Evolutionary conservation across 2,113 vertebrate genomes (phyloP).

Genomic region (Gymnobelideus leadbeateri): DNA sequence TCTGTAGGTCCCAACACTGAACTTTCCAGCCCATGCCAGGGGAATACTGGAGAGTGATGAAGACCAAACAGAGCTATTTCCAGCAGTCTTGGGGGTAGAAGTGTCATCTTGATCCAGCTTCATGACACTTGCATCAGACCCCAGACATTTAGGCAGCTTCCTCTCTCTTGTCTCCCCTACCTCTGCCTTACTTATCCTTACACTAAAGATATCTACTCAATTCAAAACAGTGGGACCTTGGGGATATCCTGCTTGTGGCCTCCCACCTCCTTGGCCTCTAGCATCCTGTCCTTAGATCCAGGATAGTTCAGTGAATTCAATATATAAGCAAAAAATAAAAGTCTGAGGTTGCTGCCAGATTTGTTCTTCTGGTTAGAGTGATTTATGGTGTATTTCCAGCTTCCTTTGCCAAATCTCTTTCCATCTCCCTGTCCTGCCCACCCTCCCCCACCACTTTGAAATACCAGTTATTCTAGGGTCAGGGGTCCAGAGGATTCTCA

Average conservation of each 20-base stretch:
- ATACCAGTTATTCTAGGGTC: slow-evolving; percentile 25
- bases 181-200: slow-evolving; percentile 36
- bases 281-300: slow-evolving; percentile 76
- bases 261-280: slow-evolving; percentile 23
- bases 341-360: slow-evolving; percentile 35
- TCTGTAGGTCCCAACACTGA: neutral
- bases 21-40: neutral
- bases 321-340: slow-evolving; percentile 56
- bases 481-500: slow-evolving; percentile 4
- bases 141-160: neutral
- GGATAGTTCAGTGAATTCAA: slow-evolving; percentile 44
- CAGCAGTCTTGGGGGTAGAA: slow-evolving; percentile 46
- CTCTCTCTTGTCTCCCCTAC: neutral
- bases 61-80: slow-evolving; percentile 67
- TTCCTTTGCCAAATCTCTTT: slow-evolving; percentile 28
- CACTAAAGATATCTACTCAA: slow-evolving; percentile 10
- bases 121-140: slow-evolving; percentile 24
- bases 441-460: slow-evolving; percentile 27
- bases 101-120: slow-evolving; percentile 40
- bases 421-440: neutral
- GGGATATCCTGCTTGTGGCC: slow-evolving; percentile 70
- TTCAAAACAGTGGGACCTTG: neutral
- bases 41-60: neutral
- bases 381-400: slow-evolving; percentile 32
- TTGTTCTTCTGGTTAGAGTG: slow-evolving; percentile 32